These are phyloP conservation scores for Rallus limicola DNA, from an alignment of 2,113 vertebrate genomes.

Conservation along the genomic window DNA sequence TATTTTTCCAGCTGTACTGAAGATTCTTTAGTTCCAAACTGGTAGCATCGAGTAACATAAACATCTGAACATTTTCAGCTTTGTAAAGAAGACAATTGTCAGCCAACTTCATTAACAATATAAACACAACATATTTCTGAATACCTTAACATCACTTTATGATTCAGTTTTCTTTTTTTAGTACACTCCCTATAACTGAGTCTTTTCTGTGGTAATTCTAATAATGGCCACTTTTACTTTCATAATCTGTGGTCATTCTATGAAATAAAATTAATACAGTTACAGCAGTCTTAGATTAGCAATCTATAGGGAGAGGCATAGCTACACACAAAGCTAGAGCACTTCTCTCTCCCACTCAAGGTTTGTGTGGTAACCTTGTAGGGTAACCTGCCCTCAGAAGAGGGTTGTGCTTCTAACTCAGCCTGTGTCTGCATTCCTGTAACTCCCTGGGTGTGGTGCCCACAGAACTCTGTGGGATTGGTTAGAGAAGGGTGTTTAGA, in stretches of 20 bases:
- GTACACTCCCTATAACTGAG: neutral
- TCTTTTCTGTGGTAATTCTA: neutral
- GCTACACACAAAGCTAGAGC: neutral
- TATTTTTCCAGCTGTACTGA: neutral
- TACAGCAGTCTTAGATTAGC: neutral
- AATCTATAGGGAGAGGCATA: neutral
- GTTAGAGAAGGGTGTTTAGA: neutral
- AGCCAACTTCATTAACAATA: neutral
- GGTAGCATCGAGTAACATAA: neutral
- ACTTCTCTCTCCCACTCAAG: neutral
- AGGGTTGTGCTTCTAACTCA: neutral
- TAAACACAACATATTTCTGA: neutral
- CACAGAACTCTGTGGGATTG: neutral
- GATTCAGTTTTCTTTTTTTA: neutral
- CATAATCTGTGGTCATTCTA: neutral
- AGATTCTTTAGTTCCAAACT: neutral
- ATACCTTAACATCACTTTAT: neutral
- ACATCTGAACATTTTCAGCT: neutral
- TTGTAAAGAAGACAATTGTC: neutral
- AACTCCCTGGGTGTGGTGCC: neutral
- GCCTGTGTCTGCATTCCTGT: accelerated
- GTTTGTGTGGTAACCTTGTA: neutral
- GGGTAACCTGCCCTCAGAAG: neutral
- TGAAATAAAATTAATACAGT: neutral
- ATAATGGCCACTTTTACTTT: neutral